These are phyloP conservation scores for Troides helena DNA, from an alignment of 2,888 invertebrate genomes.

Conservation along the genomic window DNA sequence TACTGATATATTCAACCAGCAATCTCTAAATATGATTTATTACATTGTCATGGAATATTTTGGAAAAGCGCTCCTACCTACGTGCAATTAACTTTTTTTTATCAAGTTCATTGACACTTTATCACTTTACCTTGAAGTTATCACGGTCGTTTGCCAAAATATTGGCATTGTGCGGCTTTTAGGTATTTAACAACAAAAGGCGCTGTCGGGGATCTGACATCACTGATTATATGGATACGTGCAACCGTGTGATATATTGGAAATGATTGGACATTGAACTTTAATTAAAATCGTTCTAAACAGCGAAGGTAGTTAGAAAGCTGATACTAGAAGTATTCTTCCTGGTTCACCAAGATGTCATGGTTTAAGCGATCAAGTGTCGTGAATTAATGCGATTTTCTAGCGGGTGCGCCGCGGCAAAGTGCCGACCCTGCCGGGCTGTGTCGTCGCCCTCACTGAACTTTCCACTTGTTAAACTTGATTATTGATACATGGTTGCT, in stretches of 20 bases:
- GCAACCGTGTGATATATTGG: conserved; percentile 30
- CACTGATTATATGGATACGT: conserved; percentile 3
- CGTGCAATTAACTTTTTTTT: conserved; percentile 49
- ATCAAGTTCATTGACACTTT: conserved; percentile 72
- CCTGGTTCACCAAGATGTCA: conserved; percentile 51
- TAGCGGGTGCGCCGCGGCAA: conserved; percentile 61
- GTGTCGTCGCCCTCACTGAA: conserved; percentile 68
- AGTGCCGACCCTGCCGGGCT: conserved; percentile 45
- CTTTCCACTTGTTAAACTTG: conserved; percentile 75
- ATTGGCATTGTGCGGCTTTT: conserved; percentile 37
- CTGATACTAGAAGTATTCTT: conserved; percentile 41
- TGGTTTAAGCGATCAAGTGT: conserved; percentile 50
- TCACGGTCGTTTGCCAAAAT: conserved; percentile 54
- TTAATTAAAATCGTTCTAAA: background rate
- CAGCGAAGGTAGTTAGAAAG: conserved; percentile 7
- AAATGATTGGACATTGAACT: conserved; percentile 31
- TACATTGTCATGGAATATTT: conserved; percentile 34
- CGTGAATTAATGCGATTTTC: conserved; percentile 62
- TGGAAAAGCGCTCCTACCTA: conserved; percentile 32
- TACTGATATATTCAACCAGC: background rate
- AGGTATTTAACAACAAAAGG: conserved; percentile 25
- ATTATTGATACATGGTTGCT: conserved; percentile 65
- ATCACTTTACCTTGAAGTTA: conserved; percentile 72
- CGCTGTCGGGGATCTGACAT: conserved; percentile 17
- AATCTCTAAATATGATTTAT: conserved; percentile 9